These are phyloP conservation scores for Cyclopterus lumpus DNA, from an alignment of 2,797 vertebrate species.

Conservation along the genomic window DNA sequence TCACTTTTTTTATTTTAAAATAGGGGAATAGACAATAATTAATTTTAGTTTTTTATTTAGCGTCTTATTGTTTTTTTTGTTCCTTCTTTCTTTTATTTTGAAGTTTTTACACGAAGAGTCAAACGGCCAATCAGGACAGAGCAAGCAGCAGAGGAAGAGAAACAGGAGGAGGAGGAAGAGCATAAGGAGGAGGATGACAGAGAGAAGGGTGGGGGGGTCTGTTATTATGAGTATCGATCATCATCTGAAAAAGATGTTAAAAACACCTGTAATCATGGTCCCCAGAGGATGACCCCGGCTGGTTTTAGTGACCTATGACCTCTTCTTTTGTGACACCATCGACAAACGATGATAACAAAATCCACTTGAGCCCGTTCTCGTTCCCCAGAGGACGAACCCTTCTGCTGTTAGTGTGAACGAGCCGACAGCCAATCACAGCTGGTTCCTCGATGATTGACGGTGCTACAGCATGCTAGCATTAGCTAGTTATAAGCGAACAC, in stretches of 20 bases:
- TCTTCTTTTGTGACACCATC: not conserved
- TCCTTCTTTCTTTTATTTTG: slow-evolving; percentile 57
- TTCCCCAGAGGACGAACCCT: not conserved
- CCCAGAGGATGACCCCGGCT: not conserved
- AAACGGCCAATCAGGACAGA: slow-evolving; percentile 68
- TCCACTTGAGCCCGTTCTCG: no score
- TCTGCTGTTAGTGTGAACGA: not conserved
- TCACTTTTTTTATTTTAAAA: not conserved
- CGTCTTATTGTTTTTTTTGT: slow-evolving; percentile 41
- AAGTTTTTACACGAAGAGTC: slow-evolving; percentile 69
- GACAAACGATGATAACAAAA: not conserved
- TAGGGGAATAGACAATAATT: slow-evolving; percentile 7
- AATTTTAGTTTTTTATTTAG: slow-evolving; percentile 19
- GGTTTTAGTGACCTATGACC: no score
- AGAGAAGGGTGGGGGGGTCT: slow-evolving; percentile 57
- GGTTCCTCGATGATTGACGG: no score
- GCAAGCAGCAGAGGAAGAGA: slow-evolving; percentile 56
- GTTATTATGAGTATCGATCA: not conserved
- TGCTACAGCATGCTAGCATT: not conserved
- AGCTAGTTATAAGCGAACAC: not conserved
- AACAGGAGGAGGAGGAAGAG: slow-evolving; percentile 58
- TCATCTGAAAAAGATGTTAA: not conserved
- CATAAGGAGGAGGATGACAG: slow-evolving; percentile 66
- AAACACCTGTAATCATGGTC: not conserved
- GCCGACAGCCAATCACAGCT: no score